A percentile compares a stretch with the other conserved stretches of the same genome.
These are phyloP conservation scores for zebrafish (Danio rerio) DNA, from an alignment of 2,113 vertebrate species.

Conservation along the genomic window GRCz12tu NC_133176.1:24192001-24192500, in stretches of 20 bases:
- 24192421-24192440: not conserved
- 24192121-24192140: constrained; percentile 17
- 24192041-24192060: no score
- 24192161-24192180: constrained; percentile 5
- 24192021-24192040: no score
- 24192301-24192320: constrained; percentile 11
- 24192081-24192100: not conserved
- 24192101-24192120: not conserved
- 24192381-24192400: not conserved
- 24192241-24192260: constrained; percentile 13
- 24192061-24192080: not conserved
- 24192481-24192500: not conserved
- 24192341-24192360: not conserved
- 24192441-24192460: constrained; percentile 8
- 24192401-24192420: not conserved
- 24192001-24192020: no score
- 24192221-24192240: constrained; percentile 24
- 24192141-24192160: constrained; percentile 5
- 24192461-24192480: constrained; percentile 5
- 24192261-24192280: constrained; percentile 16
- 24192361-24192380: not conserved
- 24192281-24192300: constrained; percentile 29
- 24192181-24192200: not conserved
- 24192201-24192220: constrained; percentile 13
- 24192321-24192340: constrained; percentile 25